phyloP scores from a whole-genome alignment of 2,797 vertebrate species.

The Manis pentadactyla region DNA sequence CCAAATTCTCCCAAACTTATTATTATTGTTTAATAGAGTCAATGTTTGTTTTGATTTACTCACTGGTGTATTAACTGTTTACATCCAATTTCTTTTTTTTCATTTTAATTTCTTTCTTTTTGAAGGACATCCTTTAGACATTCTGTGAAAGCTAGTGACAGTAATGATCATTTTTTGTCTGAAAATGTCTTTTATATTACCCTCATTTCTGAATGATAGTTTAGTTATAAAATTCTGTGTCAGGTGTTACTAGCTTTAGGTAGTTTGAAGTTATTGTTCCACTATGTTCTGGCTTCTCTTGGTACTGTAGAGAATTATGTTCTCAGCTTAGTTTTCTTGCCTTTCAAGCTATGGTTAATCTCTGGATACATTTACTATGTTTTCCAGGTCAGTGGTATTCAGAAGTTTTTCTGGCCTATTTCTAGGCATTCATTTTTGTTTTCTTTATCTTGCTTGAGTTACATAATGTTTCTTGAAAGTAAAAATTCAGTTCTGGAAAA shows the following conservation, averaged over 20 bases:
- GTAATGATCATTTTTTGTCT: constrained; percentile 18
- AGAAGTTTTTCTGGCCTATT: neutral
- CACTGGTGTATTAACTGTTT: neutral
- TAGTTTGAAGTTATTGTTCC: neutral
- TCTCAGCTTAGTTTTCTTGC: constrained; percentile 22
- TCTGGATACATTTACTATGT: neutral
- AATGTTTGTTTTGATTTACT: neutral
- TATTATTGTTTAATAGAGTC: constrained; percentile 24
- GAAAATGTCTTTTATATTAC: constrained; percentile 32
- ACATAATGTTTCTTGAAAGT: neutral
- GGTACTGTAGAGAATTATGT: neutral
- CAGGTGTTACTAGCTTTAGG: constrained; percentile 11
- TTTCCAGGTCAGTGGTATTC: neutral
- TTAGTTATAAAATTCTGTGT: constrained; percentile 3
- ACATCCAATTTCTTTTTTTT: neutral
- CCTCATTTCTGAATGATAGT: neutral
- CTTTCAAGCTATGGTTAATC: neutral
- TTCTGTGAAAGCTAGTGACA: neutral
- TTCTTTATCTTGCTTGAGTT: constrained; percentile 16
- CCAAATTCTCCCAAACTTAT: neutral
- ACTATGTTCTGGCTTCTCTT: neutral
- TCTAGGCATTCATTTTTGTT: neutral
- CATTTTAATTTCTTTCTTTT: constrained; percentile 2
- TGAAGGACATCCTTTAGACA: neutral
- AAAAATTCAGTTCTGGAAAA: constrained; percentile 30